These are phyloP conservation scores for Tiliacea citrago DNA, from an alignment of 2,888 invertebrate genomes.

Conservation along the genomic window DNA sequence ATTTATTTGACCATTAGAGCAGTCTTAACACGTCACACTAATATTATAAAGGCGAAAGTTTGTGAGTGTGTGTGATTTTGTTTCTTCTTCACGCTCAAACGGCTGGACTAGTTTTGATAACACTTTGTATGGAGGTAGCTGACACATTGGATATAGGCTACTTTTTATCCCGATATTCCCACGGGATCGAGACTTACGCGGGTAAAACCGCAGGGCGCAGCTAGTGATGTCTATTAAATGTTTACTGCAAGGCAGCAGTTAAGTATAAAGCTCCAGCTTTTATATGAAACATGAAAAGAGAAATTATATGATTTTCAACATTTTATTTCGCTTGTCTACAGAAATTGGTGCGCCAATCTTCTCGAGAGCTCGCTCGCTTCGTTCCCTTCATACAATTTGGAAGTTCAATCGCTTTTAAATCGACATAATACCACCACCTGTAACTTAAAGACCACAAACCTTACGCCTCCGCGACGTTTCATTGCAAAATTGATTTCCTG, in stretches of 20 bases:
- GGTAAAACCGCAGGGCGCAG: too few relatives aligned
- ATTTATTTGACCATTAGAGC: slow-evolving; percentile 50
- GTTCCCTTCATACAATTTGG: slow-evolving; percentile 55
- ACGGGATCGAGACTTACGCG: too few relatives aligned
- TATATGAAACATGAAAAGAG: not conserved
- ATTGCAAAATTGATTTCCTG: slow-evolving; percentile 89
- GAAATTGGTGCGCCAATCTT: not conserved
- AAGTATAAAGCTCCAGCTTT: not conserved
- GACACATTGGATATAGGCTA: too few relatives aligned
- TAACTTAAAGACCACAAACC: slow-evolving; percentile 81
- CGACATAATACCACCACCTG: slow-evolving; percentile 79
- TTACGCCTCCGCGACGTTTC: slow-evolving; percentile 88
- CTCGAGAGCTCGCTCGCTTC: not conserved
- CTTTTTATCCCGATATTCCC: too few relatives aligned
- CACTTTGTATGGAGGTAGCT: too few relatives aligned
- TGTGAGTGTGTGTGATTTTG: too few relatives aligned
- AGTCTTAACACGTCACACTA: too few relatives aligned
- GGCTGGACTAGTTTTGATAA: too few relatives aligned
- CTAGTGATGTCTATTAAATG: slow-evolving; percentile 42
- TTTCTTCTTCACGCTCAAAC: too few relatives aligned
- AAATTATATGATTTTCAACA: not conserved
- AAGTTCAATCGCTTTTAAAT: slow-evolving; percentile 76
- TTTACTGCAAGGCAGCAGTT: slow-evolving; percentile 2
- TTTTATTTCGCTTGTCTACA: slow-evolving; percentile 3
- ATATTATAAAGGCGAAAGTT: too few relatives aligned